phyloP scores from a whole-genome alignment of 1,140 invertebrate species.

The Planococcus citri region DNA sequence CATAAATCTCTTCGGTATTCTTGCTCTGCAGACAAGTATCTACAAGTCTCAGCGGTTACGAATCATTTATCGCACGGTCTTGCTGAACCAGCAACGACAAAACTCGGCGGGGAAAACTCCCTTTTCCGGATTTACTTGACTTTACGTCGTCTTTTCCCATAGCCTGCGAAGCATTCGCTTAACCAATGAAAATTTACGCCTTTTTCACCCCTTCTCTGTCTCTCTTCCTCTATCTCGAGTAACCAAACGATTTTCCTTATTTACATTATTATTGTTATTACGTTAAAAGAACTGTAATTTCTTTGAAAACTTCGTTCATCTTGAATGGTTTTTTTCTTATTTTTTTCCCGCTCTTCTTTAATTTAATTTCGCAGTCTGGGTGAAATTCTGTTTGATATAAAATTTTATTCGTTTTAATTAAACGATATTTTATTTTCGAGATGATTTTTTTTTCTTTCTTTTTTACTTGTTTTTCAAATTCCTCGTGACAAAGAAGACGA shows the following conservation, averaged over 20 bases:
- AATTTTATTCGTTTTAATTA: slow-evolving; percentile 5
- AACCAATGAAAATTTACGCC: not conserved
- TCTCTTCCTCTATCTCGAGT: too few relatives aligned
- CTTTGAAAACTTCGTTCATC: not conserved
- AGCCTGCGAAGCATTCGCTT: too few relatives aligned
- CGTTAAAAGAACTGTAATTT: not conserved
- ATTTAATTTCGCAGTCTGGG: not conserved
- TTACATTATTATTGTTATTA: slow-evolving; percentile 8
- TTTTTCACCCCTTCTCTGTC: not conserved
- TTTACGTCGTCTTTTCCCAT: not conserved
- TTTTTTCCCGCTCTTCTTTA: not conserved
- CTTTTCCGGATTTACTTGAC: not conserved
- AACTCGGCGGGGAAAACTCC: not conserved
- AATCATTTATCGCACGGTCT: not conserved
- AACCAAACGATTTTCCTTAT: slow-evolving; percentile 3
- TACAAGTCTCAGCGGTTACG: not conserved
- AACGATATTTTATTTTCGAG: not conserved
- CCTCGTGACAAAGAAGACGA: not conserved
- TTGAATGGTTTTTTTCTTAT: not conserved
- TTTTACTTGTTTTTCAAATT: too few relatives aligned
- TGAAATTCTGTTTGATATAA: not conserved
- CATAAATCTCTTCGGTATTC: not conserved
- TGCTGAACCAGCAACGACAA: slow-evolving; percentile 4
- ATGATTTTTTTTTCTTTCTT: not conserved
- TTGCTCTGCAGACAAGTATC: not conserved